phyloP scores from a whole-genome alignment of 2,888 invertebrate species.

The Embidobia sp. region DNA sequence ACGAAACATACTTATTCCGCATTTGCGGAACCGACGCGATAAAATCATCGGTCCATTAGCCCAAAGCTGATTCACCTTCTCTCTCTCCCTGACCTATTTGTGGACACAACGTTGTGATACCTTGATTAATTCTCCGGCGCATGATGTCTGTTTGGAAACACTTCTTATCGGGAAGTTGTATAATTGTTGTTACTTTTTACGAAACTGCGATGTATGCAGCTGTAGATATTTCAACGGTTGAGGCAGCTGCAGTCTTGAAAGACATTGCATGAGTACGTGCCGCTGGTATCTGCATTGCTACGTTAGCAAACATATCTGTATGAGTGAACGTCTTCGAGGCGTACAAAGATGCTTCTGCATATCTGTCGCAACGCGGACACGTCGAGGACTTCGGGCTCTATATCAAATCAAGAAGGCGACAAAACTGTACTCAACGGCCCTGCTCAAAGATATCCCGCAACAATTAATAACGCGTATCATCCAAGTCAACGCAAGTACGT shows the following conservation, averaged over 20 bases:
- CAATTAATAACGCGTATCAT: too few species aligned
- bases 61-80: neutral
- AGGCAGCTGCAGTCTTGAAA: constrained; percentile 63
- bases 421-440: too few species aligned
- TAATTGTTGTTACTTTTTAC: constrained; percentile 64
- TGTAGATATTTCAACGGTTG: constrained; percentile 64
- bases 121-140: constrained; percentile 47
- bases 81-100: constrained; percentile 50
- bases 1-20: too few species aligned
- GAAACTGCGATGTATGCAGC: constrained; percentile 60
- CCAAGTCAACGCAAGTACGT: too few species aligned
- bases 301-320: constrained; percentile 40
- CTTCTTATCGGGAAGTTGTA: constrained; percentile 62
- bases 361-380: too few species aligned
- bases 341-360: neutral
- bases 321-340: constrained; percentile 30
- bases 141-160: constrained; percentile 48
- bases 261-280: constrained; percentile 59
- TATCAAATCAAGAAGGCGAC: too few species aligned
- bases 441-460: too few species aligned
- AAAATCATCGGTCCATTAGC: neutral
- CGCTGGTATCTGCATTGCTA: constrained; percentile 49
- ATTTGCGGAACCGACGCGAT: too few species aligned
- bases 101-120: constrained; percentile 21
- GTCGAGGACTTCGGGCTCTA: too few species aligned